phyloP scores from a whole-genome alignment of 2,113 vertebrate genomes.

The Pitta sordida region DNA sequence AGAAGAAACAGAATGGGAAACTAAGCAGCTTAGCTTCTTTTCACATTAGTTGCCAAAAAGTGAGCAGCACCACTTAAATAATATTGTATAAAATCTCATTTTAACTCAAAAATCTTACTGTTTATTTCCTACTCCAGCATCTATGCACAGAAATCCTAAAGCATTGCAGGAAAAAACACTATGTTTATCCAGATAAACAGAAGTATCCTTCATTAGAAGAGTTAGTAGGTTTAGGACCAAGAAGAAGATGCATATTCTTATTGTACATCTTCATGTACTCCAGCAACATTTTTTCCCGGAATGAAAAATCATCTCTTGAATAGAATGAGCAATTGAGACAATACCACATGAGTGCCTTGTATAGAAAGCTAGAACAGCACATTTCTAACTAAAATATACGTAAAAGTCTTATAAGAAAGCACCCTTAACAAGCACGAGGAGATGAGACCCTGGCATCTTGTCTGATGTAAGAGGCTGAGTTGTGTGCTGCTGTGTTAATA shows the following conservation, averaged over 20 bases:
- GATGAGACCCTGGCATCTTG: neutral
- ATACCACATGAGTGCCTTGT: neutral
- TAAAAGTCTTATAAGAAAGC: neutral
- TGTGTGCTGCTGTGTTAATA: neutral
- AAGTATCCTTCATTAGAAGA: neutral
- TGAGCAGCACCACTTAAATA: neutral
- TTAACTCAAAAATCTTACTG: neutral
- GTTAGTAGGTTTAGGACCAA: neutral
- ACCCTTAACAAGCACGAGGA: neutral
- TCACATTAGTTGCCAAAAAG: neutral
- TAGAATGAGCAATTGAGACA: neutral
- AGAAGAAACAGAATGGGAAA: conserved; percentile 16
- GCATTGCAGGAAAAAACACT: neutral
- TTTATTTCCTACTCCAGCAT: neutral
- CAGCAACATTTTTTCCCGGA: neutral
- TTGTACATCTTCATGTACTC: neutral
- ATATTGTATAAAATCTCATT: neutral
- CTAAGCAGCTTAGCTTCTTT: neutral
- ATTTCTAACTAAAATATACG: neutral
- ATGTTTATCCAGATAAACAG: neutral
- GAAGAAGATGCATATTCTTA: neutral
- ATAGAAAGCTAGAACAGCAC: neutral
- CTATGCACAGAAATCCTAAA: neutral
- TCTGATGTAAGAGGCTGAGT: neutral
- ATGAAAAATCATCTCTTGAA: neutral